Conservation (phyloP, 2,797 vertebrate species). For the Gymnoscopelus braueri region DNA sequence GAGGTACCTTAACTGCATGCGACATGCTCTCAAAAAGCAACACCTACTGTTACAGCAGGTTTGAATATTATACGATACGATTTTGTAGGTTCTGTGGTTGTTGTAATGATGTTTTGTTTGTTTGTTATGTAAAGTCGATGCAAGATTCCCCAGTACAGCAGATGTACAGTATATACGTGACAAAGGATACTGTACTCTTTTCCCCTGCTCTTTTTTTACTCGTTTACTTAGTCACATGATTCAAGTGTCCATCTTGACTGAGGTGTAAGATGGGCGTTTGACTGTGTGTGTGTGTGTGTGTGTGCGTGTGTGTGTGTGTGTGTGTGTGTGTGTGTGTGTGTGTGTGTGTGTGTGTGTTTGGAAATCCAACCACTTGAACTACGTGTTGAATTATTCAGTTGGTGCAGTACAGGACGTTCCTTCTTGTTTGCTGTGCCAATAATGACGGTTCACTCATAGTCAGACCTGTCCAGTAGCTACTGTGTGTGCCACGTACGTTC, state of each 20-base stretch:
- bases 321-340: slow-evolving; percentile 64
- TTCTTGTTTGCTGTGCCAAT: slow-evolving; percentile 42
- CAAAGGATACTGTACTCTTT: slow-evolving; percentile 4
- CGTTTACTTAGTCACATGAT: slow-evolving; percentile 17
- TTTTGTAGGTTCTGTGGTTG: too few relatives aligned
- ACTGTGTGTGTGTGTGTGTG: slow-evolving; percentile 64
- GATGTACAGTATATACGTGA: too few relatives aligned
- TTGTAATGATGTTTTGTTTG: too few relatives aligned
- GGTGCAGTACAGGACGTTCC: slow-evolving; percentile 37
- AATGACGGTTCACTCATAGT: slow-evolving; percentile 40
- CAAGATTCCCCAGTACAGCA: too few relatives aligned
- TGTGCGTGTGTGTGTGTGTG: slow-evolving; percentile 65
- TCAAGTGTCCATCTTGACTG: slow-evolving; percentile 27
- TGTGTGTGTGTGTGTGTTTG: slow-evolving; percentile 71
- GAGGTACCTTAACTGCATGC: too few relatives aligned
- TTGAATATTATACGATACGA: too few relatives aligned
- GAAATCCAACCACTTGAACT: slow-evolving; percentile 42
- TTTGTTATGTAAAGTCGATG: too few relatives aligned
- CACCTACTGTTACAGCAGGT: too few relatives aligned
- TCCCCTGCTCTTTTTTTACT: slow-evolving; percentile 2
- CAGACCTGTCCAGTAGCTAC: slow-evolving; percentile 1
- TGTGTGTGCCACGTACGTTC: too few relatives aligned
- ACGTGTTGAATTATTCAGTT: slow-evolving; percentile 78
- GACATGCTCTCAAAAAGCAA: too few relatives aligned
- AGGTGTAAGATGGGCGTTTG: slow-evolving; percentile 68